Evolutionary conservation across 2,797 vertebrate species (phyloP), one percentile per base, ranked within the genome.

Genomic region (Pygocentrus nattereri): DNA sequence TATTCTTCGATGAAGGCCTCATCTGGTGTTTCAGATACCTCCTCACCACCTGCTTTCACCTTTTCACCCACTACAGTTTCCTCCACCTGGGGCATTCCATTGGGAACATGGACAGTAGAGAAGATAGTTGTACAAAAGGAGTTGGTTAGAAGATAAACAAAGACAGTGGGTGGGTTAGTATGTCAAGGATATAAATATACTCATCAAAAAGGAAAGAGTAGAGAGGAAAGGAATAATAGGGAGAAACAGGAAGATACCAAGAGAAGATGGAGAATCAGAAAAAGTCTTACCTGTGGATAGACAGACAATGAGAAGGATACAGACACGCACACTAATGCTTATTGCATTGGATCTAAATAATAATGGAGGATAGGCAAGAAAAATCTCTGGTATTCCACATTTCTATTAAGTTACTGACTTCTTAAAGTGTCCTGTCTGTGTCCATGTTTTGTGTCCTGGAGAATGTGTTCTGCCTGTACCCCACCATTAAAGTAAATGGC

Each of bases 1-100:
- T 95, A 95, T 83, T 97, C 95, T 91, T 97, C 94, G 44, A 92
- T 88, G 90, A 92, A 95, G 89, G 90, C 85, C 80, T 95, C 95
- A 79, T 93, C 90, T 27, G 85, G 90, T 54, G 80, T 85, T 73
- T 89, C 88, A 88, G 90, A 90, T 87, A 90, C 93, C 84, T 87
- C 90, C 49, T 76, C 91, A 86, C 88, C 92, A 44, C 88, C 91
- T 72, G 91, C 76, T 87, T 94, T 93, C 88, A 87, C 74, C 74
- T 83, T 85, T 21, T 93, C 91, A 64, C 87, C 90, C 72, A 82
- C 86, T 82, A 90, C 25, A n/a, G 79, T 75, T 13, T 93, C 82
- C 68, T 94, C 93, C 86, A 89, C 93, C 91, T 94, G 90, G 80
- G 85, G 30, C 77, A 54, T 79, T 58, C 52, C 74, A 80, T 78